Conservation (phyloP, 2,888 invertebrate species). For the Cosmopolites sordidus region DNA sequence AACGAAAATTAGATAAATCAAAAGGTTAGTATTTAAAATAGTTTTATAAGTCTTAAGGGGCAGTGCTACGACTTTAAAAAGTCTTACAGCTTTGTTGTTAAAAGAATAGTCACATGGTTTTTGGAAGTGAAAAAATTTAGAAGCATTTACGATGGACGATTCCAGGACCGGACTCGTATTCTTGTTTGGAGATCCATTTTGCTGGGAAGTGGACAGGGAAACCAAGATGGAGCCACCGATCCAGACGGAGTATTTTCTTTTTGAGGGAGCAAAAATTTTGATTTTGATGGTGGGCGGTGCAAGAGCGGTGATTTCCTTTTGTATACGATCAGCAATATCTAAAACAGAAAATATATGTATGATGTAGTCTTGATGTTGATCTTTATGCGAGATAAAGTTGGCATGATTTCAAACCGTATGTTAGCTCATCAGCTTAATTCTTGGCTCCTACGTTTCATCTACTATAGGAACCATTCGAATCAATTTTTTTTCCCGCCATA, state of each 20-base stretch:
- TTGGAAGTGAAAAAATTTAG: constrained; percentile 53
- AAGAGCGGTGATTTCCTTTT: constrained; percentile 92
- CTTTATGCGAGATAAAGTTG: constrained; percentile 7
- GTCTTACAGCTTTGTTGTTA: neutral
- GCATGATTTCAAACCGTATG: neutral
- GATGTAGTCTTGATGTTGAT: constrained; percentile 3
- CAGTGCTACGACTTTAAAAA: constrained; percentile 18
- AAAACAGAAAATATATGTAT: constrained; percentile 24
- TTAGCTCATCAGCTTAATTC: neutral
- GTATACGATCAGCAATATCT: constrained; percentile 96
- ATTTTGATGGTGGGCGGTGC: constrained; percentile 89
- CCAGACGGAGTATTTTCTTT: constrained; percentile 97
- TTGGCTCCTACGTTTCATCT: too few species aligned
- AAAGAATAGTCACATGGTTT: neutral
- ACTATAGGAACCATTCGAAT: too few species aligned
- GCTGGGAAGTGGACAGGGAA: constrained; percentile 84
- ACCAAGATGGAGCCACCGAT: constrained; percentile 97
- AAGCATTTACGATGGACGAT: constrained; percentile 97
- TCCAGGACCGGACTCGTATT: constrained; percentile 92
- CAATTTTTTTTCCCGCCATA: too few species aligned
- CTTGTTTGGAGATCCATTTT: constrained; percentile 96
- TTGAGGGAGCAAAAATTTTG: constrained; percentile 92
- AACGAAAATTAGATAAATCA: neutral
- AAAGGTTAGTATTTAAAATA: neutral
- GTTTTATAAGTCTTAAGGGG: constrained; percentile 17